Percentiles rank a stretch among this genome's conserved stretches.
Conservation (phyloP, 1,140 invertebrate genomes). For the Thalassaphorura encarpata region DNA sequence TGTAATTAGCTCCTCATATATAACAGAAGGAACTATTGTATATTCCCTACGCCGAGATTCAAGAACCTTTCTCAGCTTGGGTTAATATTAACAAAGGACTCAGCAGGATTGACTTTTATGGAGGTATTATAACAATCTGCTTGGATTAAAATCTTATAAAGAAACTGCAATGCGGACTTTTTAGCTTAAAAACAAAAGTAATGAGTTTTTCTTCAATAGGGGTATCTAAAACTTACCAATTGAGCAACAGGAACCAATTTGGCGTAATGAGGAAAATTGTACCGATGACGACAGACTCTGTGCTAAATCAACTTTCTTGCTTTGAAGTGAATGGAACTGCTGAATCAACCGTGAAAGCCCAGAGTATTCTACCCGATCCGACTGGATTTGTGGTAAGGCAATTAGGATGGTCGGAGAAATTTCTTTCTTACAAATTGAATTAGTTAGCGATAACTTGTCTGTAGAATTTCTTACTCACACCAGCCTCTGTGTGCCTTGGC, state of each 20-base stretch:
- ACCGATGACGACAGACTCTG: slow-evolving; percentile 66
- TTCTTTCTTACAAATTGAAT: neutral
- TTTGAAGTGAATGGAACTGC: slow-evolving; percentile 71
- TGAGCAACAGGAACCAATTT: slow-evolving; percentile 50
- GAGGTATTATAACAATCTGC: slow-evolving; percentile 44
- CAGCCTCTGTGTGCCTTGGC: too few species aligned
- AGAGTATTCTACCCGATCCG: slow-evolving; percentile 72
- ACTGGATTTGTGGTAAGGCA: slow-evolving; percentile 56
- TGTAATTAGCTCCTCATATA: slow-evolving; percentile 24
- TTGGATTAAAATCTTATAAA: neutral
- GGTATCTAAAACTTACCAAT: slow-evolving; percentile 80
- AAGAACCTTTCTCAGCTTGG: slow-evolving; percentile 57
- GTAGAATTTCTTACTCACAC: neutral
- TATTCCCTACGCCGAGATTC: slow-evolving; percentile 88
- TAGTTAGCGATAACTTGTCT: neutral
- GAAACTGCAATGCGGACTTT: neutral
- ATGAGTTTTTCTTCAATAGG: slow-evolving; percentile 36
- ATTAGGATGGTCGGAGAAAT: neutral
- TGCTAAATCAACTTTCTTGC: slow-evolving; percentile 62
- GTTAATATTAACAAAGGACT: slow-evolving; percentile 59
- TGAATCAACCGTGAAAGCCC: slow-evolving; percentile 51
- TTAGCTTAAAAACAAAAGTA: neutral
- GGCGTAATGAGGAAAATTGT: slow-evolving; percentile 74
- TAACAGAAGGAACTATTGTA: slow-evolving; percentile 50
- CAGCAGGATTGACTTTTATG: slow-evolving; percentile 91